Conservation (phyloP, 2,113 vertebrate genomes). For the Erpornis zantholeuca region DNA sequence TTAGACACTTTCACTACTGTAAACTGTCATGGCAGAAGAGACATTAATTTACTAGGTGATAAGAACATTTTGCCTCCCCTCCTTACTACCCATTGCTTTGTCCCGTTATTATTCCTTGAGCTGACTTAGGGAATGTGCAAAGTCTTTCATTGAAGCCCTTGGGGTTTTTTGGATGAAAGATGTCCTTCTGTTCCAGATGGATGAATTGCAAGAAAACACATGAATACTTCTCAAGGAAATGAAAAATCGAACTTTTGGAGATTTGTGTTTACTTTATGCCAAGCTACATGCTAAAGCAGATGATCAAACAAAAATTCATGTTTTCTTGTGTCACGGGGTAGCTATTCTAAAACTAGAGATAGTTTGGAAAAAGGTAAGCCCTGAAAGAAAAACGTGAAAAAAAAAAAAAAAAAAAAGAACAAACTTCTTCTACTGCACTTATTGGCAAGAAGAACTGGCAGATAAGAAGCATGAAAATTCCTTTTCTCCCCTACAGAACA, state of each 20-base stretch:
- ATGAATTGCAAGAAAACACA: background rate
- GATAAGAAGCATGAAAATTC: background rate
- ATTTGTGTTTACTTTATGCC: background rate
- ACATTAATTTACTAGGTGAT: background rate
- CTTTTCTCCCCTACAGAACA: background rate
- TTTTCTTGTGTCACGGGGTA: background rate
- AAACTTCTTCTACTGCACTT: background rate
- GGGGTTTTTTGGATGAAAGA: background rate
- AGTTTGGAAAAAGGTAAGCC: background rate
- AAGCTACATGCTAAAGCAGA: background rate
- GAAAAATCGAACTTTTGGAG: background rate
- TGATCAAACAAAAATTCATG: background rate
- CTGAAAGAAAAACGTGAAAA: background rate
- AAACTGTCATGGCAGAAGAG: background rate
- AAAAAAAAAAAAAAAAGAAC: background rate
- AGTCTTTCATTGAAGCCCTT: background rate
- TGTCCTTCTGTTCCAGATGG: background rate
- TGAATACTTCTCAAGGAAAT: background rate
- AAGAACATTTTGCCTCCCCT: background rate
- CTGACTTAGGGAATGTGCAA: background rate
- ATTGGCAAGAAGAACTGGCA: background rate
- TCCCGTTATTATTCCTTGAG: background rate
- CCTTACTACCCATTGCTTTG: background rate
- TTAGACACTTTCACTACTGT: background rate
- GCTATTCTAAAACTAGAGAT: background rate